Evolutionary conservation across 1,140 invertebrate species (phyloP).

Genomic region (Drosophila insularis): DNA sequence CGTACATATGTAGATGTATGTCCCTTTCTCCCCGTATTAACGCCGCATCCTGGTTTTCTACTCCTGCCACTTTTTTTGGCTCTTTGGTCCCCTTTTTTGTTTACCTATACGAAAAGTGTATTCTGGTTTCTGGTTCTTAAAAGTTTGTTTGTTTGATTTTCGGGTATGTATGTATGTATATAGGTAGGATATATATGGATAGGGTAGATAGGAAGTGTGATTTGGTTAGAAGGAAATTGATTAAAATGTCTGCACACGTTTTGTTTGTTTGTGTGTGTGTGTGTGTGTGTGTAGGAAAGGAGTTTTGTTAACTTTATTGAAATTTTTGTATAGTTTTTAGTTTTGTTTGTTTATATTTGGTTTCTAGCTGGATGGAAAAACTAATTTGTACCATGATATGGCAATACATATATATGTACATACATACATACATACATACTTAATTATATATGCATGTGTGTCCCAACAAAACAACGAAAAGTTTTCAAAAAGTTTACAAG

Average conservation of each 20-base stretch:
- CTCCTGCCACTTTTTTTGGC: slow-evolving; percentile 5
- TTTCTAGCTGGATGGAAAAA: slow-evolving; percentile 24
- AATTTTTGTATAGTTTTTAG: slow-evolving; percentile 53
- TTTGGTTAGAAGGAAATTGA: slow-evolving; percentile 29
- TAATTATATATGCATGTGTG: slow-evolving; percentile 13
- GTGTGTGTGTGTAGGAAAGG: slow-evolving; percentile 4
- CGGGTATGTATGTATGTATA: neutral
- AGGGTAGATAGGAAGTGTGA: neutral
- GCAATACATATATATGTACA: neutral
- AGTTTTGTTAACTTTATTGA: slow-evolving; percentile 50
- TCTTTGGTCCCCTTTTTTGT: slow-evolving; percentile 7
- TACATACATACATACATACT: neutral
- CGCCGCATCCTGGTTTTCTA: neutral
- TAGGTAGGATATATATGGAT: neutral
- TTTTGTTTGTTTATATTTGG: slow-evolving; percentile 43
- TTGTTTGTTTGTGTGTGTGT: slow-evolving; percentile 29
- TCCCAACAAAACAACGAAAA: slow-evolving; percentile 13
- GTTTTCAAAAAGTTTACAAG: slow-evolving; percentile 10
- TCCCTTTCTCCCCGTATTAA: slow-evolving; percentile 17
- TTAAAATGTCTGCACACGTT: slow-evolving; percentile 40
- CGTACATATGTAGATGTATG: too few species aligned
- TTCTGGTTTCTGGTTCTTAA: slow-evolving; percentile 11
- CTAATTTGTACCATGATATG: slow-evolving; percentile 24
- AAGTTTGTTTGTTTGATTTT: slow-evolving; percentile 10
- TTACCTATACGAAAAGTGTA: slow-evolving; percentile 10